Conservation (phyloP, 37 sponge, comb jelly and placozoan species). For the Aplysina aerophoba region DNA sequence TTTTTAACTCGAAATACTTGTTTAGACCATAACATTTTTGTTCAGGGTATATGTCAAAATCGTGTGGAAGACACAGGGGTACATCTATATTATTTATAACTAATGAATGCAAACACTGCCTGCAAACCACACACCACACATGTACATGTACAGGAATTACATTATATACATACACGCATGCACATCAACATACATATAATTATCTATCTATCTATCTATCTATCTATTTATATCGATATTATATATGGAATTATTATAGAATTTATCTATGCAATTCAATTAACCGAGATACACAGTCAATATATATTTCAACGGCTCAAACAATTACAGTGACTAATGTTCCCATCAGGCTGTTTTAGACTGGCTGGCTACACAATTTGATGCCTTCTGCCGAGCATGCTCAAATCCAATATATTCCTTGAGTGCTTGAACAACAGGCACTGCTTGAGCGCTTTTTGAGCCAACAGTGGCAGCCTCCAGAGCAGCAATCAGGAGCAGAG, state of each 20-base stretch:
- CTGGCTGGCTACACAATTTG: not conserved
- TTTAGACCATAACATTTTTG: no score
- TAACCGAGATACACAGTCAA: no score
- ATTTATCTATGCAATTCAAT: no score
- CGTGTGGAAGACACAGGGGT: no score
- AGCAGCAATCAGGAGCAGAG: not conserved
- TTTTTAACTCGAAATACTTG: no score
- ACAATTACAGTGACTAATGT: no score
- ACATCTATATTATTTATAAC: not conserved
- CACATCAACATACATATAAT: not conserved
- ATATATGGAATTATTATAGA: no score
- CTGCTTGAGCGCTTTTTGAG: not conserved
- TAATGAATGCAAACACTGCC: not conserved
- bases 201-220: no score
- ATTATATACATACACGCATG: not conserved
- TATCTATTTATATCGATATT: no score
- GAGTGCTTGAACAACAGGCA: slow-evolving; percentile 13
- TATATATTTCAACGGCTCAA: no score
- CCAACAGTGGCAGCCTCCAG: slow-evolving; percentile 22
- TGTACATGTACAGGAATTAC: not conserved
- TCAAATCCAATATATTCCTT: not conserved
- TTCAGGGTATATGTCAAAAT: no score
- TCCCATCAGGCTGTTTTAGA: no score
- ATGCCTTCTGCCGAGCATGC: slow-evolving; percentile 3
- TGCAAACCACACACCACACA: not conserved